Evolutionary conservation across 2,888 invertebrate genomes (phyloP).

Genomic region (Thymelicus lineola): DNA sequence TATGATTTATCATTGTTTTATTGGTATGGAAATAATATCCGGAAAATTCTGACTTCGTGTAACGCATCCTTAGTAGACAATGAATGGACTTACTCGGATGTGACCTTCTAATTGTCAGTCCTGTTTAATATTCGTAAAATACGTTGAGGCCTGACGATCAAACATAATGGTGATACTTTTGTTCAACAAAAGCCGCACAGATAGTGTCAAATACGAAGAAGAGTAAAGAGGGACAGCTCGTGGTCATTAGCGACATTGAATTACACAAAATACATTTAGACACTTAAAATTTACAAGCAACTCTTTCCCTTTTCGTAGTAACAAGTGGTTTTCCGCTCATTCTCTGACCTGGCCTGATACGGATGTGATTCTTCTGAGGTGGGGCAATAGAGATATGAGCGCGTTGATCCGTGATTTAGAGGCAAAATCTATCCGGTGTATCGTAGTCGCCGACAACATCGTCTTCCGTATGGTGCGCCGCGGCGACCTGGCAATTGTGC

Average conservation of each 20-base stretch:
- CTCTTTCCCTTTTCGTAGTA: background rate
- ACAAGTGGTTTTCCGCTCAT: background rate
- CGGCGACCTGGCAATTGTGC: slow-evolving; percentile 11
- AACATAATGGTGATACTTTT: too few relatives aligned
- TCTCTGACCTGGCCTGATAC: background rate
- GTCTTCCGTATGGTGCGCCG: background rate
- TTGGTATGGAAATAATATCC: too few relatives aligned
- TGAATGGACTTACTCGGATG: too few relatives aligned
- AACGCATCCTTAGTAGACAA: too few relatives aligned
- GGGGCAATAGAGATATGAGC: background rate
- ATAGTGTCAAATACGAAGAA: background rate
- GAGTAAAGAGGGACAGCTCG: background rate
- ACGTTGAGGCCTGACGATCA: too few relatives aligned
- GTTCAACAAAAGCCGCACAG: background rate
- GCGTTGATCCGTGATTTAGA: background rate
- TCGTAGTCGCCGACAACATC: slow-evolving; percentile 1
- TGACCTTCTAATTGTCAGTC: too few relatives aligned
- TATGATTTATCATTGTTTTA: too few relatives aligned
- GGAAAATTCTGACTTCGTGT: too few relatives aligned
- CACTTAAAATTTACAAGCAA: background rate
- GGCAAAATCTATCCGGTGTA: slow-evolving; percentile 3
- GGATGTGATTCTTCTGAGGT: background rate
- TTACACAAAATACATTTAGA: slow-evolving; percentile 1
- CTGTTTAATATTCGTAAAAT: too few relatives aligned
- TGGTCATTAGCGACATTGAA: background rate